Base-by-base conservation (phyloP, 1,140 invertebrate genomes). In the Littorina saxatilis region DNA sequence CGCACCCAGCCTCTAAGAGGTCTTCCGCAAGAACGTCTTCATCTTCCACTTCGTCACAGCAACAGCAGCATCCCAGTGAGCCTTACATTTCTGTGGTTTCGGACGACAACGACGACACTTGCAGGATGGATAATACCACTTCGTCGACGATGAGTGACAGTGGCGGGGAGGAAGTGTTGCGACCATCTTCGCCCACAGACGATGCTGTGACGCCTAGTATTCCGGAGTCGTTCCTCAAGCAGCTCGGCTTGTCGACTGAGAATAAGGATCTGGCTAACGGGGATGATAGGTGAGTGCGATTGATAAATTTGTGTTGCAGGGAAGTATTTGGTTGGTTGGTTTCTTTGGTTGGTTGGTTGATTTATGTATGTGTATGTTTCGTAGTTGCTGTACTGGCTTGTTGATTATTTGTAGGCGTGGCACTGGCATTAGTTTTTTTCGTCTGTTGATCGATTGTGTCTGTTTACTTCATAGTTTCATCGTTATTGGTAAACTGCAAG, bases 121-220 rank as follows among this genome's bases (percentile, higher is more conserved):
- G 29, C 61, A 27, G 27, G 9, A n/a, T 40, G 63, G 39, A 73
- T 39, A 47, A n/a, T n/a, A 32, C 13, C 39, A 61, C 13, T 66
- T 4, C 20, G 9, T 15, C 17, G 9, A 32, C 27, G 29, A 32
- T 27, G 11, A 32, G 61, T 5, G 61, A 32, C 35, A 32, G 3
- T 5, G 61, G 61, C 4, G 68, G 13, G 15, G 23, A 72, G 27
- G n/a, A 61, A 61, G 50, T 55, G 2, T 1, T 82, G 29, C 52
- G 5, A 7, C 83, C 83, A 1, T 81, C 83, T 27, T 27, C 63
- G 5, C 78, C 83, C 11, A 61, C 83, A 0, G 79, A 84, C n/a
- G 81, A 86, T 35, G 75, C 79, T 7, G 83, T 86, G n/a, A 84
- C 80, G 4, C 86, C 86, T 15, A 87, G 85, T 74, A 78, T 86